Percentiles rank a stretch among this genome's conserved stretches.
These are phyloP conservation scores for Cancer borealis DNA, from an alignment of 2,888 invertebrate genomes.

Conservation along the genomic window DNA sequence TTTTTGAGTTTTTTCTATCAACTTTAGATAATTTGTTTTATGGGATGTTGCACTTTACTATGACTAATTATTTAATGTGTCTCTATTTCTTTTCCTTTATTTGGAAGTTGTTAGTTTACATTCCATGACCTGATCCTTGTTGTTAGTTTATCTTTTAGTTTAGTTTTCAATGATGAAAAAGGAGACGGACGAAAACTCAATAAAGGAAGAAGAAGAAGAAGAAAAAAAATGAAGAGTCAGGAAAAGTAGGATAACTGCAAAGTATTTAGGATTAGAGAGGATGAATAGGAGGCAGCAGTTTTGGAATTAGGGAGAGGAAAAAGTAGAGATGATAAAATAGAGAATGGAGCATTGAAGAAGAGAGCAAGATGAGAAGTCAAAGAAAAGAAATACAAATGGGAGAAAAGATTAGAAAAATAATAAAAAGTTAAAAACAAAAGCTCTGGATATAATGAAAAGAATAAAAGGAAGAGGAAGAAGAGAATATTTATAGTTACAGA, in stretches of 20 bases:
- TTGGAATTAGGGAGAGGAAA: neutral
- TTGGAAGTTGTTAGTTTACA: neutral
- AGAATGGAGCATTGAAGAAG: neutral
- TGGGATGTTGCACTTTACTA: neutral
- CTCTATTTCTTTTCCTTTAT: neutral
- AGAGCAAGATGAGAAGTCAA: neutral
- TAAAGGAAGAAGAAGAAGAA: neutral
- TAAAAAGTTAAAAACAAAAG: neutral
- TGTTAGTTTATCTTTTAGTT: neutral
- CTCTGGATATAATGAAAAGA: neutral
- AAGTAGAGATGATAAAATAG: neutral
- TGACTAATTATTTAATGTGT: too few species aligned
- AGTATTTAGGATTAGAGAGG: neutral
- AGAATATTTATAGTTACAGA: neutral
- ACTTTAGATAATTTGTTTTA: neutral
- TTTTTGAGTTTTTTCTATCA: neutral
- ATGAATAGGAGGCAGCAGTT: neutral
- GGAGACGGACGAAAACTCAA: neutral
- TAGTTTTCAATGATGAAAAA: neutral
- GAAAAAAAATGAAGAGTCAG: neutral
- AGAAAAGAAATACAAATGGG: neutral
- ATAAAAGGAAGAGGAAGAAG: neutral
- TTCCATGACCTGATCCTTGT: neutral
- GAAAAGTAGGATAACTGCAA: neutral
- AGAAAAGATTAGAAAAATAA: neutral